Percentiles rank a stretch among this genome's conserved stretches.
Conservation (phyloP, 2,797 vertebrate genomes). For the Lutjanus argentimaculatus region DNA sequence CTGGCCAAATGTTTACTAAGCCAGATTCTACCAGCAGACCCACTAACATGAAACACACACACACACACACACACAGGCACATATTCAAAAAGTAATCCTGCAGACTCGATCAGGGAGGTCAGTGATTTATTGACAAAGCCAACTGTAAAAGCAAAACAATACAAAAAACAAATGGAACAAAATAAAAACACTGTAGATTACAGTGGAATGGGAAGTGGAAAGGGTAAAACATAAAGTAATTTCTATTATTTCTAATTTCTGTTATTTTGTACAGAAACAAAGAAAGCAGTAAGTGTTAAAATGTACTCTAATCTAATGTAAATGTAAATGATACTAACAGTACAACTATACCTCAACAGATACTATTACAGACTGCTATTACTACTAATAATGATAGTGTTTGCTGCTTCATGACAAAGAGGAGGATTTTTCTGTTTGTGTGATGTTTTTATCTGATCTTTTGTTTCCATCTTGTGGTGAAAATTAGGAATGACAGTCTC, state of each 20-base stretch:
- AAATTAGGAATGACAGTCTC: conserved; percentile 25
- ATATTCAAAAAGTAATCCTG: conserved; percentile 6
- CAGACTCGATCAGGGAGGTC: conserved; percentile 14
- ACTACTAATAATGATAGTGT: background rate
- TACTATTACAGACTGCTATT: background rate
- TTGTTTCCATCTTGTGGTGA: conserved; percentile 75
- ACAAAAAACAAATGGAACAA: background rate
- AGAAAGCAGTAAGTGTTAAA: background rate
- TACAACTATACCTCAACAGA: background rate
- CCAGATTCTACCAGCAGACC: conserved; percentile 52
- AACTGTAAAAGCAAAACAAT: background rate
- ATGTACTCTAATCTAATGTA: no score
- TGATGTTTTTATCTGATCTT: conserved; percentile 39
- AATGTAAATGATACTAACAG: background rate
- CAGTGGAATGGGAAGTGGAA: background rate
- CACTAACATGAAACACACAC: conserved; percentile 21
- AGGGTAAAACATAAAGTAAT: background rate
- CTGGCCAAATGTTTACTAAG: conserved; percentile 80
- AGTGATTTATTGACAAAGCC: conserved; percentile 16
- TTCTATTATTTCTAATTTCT: background rate
- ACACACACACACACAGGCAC: conserved; percentile 19
- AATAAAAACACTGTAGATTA: background rate
- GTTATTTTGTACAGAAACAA: background rate
- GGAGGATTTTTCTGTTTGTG: background rate
- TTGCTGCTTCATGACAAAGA: background rate